These are phyloP conservation scores for Rhincodon typus DNA, from an alignment of 2,797 vertebrate species.

Conservation along the genomic window DNA sequence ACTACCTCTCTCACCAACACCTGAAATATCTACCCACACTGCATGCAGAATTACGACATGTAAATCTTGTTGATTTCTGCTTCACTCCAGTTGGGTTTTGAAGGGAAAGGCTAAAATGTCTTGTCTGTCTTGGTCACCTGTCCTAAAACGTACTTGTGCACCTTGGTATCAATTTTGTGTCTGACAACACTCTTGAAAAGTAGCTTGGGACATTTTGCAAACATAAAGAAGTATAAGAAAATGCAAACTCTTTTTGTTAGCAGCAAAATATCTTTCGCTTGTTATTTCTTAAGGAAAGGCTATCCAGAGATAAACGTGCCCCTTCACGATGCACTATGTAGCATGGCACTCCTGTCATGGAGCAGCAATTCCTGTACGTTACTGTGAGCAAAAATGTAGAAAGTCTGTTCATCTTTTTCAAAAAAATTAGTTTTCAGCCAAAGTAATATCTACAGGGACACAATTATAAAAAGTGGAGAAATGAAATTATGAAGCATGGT, in stretches of 20 bases:
- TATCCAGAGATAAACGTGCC: not conserved
- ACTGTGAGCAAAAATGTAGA: not conserved
- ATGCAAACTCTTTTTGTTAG: not conserved
- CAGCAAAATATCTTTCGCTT: not conserved
- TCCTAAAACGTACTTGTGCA: not conserved
- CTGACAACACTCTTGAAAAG: not conserved
- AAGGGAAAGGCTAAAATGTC: not conserved
- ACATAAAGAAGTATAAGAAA: not conserved
- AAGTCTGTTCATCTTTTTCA: not conserved
- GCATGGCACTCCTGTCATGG: not conserved
- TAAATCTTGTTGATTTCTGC: not conserved
- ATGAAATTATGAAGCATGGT: not conserved
- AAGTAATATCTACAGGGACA: not conserved
- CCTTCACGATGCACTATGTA: not conserved
- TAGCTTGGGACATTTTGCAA: not conserved
- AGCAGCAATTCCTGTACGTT: not conserved
- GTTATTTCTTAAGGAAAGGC: not conserved
- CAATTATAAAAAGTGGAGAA: slow-evolving; percentile 1
- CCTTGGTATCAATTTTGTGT: not conserved
- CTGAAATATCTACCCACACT: not conserved
- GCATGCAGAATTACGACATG: not conserved
- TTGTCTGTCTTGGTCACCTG: not conserved
- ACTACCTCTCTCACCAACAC: too few species aligned
- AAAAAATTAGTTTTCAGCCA: not conserved
- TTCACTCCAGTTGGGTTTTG: not conserved